Evolutionary conservation across 2,888 invertebrate genomes (phyloP).

Genomic region (Cenopis cana): DNA sequence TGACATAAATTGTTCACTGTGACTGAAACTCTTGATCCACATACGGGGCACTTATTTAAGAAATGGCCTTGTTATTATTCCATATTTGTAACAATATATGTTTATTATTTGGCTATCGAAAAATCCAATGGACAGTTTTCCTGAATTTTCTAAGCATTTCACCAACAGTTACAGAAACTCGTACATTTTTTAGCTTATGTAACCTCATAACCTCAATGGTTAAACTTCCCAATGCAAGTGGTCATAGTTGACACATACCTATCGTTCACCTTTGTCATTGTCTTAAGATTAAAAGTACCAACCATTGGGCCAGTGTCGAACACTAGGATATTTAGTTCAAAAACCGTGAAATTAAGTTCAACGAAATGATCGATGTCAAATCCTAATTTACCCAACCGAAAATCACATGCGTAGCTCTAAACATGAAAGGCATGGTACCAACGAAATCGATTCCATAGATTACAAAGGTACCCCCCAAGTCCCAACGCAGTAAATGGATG

Average conservation of each 20-base stretch:
- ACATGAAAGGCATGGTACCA: background rate
- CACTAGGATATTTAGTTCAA: too few relatives aligned
- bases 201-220: too few relatives aligned
- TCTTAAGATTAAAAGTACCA: too few relatives aligned
- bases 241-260: too few relatives aligned
- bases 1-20: slow-evolving; percentile 23
- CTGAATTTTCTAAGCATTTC: background rate
- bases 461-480: slow-evolving; percentile 19
- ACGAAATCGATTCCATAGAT: slow-evolving; percentile 17
- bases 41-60: slow-evolving; percentile 25
- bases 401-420: background rate
- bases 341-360: too few relatives aligned
- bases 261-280: too few relatives aligned
- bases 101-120: slow-evolving; percentile 6
- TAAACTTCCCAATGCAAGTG: too few relatives aligned
- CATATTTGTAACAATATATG: slow-evolving; percentile 2
- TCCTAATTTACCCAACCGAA: background rate
- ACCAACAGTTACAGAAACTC: background rate
- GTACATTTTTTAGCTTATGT: background rate
- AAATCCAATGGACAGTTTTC: background rate
- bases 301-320: too few relatives aligned
- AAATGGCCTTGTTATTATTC: slow-evolving; percentile 16
- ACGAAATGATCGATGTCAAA: background rate
- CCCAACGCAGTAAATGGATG: slow-evolving; percentile 28
- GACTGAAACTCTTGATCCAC: slow-evolving; percentile 6